A percentile compares a stretch with the other conserved stretches of the same genome.
Evolutionary conservation across 1,140 invertebrate genomes (phyloP).

Genomic region (Conus betulinus): DNA sequence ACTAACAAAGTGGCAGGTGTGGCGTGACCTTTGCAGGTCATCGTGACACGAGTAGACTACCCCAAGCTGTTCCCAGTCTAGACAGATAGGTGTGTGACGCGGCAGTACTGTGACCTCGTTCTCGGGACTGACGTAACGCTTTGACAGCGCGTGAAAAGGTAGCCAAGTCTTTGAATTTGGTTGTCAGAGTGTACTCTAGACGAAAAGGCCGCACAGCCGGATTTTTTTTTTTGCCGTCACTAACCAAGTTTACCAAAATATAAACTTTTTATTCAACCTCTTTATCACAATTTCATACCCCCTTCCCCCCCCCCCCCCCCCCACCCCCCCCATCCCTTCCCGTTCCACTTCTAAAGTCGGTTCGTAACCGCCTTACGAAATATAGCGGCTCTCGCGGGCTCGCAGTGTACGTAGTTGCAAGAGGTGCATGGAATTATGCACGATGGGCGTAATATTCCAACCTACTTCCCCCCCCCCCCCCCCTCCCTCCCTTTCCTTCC

Average conservation of each 20-base stretch:
- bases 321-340: neutral
- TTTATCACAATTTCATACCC: neutral
- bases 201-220: neutral
- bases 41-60: constrained; percentile 21
- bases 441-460: constrained; percentile 38
- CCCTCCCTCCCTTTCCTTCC: too few relatives aligned
- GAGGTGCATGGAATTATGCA: constrained; percentile 31
- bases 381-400: neutral
- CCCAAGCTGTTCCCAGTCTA: neutral
- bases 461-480: constrained; percentile 18
- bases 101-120: constrained; percentile 6
- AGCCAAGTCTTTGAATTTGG: neutral
- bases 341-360: neutral
- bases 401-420: neutral
- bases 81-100: constrained; percentile 22
- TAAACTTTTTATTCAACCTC: neutral
- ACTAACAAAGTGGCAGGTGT: constrained; percentile 30
- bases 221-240: neutral
- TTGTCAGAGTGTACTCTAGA: neutral
- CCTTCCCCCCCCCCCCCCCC: neutral
- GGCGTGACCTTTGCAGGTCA: constrained; percentile 26
- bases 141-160: neutral
- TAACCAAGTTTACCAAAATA: neutral
- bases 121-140: neutral
- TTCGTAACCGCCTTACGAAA: neutral